Evolutionary conservation across 2,113 vertebrate genomes (phyloP).

Genomic region (Oryzias woworae): DNA sequence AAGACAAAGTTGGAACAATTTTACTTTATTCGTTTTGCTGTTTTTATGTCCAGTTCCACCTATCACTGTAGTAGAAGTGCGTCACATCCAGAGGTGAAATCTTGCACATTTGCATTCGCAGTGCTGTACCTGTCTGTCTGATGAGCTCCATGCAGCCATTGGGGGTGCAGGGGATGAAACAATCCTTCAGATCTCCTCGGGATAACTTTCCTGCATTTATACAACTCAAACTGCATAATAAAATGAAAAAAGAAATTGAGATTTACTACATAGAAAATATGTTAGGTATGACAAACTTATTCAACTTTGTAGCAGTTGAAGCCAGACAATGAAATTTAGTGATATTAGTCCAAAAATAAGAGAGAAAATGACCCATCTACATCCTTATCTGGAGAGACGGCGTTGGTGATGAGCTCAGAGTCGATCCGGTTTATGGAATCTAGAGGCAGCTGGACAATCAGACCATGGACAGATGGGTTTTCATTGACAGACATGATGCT

Average conservation of each 20-base stretch:
- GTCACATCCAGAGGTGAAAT: background rate
- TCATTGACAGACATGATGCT: slow-evolving; percentile 81
- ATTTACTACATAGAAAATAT: slow-evolving; percentile 46
- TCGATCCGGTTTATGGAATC: slow-evolving; percentile 84
- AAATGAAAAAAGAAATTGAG: background rate
- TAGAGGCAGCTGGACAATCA: slow-evolving; percentile 94
- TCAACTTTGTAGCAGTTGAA: too few species aligned
- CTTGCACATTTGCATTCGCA: background rate
- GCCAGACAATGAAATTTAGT: background rate
- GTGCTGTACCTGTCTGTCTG: slow-evolving; percentile 83
- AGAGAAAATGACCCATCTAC: slow-evolving; percentile 85
- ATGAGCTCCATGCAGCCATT: slow-evolving; percentile 96
- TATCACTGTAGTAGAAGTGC: background rate
- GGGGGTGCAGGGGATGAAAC: slow-evolving; percentile 93
- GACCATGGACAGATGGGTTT: slow-evolving; percentile 84
- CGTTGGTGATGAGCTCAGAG: slow-evolving; percentile 84
- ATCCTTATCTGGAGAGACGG: slow-evolving; percentile 89
- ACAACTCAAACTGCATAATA: slow-evolving; percentile 83
- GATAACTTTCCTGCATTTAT: slow-evolving; percentile 91
- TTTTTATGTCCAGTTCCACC: background rate
- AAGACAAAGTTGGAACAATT: background rate
- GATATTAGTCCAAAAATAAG: background rate
- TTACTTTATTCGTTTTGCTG: background rate
- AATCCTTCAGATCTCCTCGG: slow-evolving; percentile 87
- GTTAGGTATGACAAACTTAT: background rate